Evolutionary conservation across 2,888 invertebrate species (phyloP).

Genomic region (Phanerotoma sp.): DNA sequence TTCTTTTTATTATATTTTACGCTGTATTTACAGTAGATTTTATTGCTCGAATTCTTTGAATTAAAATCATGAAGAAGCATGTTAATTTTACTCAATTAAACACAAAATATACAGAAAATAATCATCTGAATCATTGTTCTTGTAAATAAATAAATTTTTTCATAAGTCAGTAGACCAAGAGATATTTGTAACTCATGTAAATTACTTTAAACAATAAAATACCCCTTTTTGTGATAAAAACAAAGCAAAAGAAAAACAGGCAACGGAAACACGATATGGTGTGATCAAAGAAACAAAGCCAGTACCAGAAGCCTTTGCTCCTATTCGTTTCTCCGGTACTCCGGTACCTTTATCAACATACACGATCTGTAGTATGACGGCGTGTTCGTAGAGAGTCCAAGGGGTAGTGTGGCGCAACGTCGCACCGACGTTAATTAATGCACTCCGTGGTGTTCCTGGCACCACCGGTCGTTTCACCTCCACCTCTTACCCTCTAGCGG

Average conservation of each 20-base stretch:
- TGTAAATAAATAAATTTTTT: no score
- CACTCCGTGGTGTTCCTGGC: slow-evolving; percentile 38
- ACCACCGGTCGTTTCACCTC: slow-evolving; percentile 23
- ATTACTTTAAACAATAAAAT: no score
- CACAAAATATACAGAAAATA: no score
- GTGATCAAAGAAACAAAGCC: slow-evolving; percentile 8
- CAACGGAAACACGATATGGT: background rate
- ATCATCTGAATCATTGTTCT: no score
- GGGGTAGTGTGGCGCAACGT: slow-evolving; percentile 31
- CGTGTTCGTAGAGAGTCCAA: background rate
- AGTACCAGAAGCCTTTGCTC: slow-evolving; percentile 1
- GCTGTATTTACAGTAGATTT: no score
- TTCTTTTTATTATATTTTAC: no score
- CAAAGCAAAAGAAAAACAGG: slow-evolving; percentile 3
- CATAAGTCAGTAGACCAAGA: no score
- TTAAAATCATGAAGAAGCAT: no score
- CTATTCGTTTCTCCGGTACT: background rate
- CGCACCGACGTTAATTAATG: slow-evolving; percentile 45
- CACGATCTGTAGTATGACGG: slow-evolving; percentile 14
- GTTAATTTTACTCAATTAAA: no score
- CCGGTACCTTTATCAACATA: slow-evolving; percentile 19
- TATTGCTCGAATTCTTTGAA: no score
- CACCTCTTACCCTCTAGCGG: slow-evolving; percentile 8
- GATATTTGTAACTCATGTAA: no score
- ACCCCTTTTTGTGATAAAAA: background rate